Base-by-base conservation (phyloP, 37 sponge, comb jelly and placozoan species). In the Aphrocallistes beatrix region DNA sequence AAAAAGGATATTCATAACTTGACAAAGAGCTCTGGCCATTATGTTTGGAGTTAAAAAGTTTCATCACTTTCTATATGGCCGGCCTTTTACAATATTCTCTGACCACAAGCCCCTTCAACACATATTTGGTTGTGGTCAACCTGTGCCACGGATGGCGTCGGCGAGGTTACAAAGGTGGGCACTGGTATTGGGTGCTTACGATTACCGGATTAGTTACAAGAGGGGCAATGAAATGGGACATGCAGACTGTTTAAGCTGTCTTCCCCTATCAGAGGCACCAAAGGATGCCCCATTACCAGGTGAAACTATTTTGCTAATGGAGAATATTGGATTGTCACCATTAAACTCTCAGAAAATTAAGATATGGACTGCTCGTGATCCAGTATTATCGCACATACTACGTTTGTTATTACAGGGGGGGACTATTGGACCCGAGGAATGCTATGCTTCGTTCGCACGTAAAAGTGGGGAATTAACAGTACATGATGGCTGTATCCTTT, bases 151-250 rank as follows among this genome's bases (percentile, higher is more conserved):
- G 45, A 81, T 86, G 81, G 86, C 86, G 34, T 69, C 86, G 17
- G 86, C 86, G 23, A 81, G 86, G 38, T 38, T 86, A 19, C 86
- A 86, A 86, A 38, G 42, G 28, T 86, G 40, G 81, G 86, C 86
- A 0, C 81, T 86, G 30, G 36, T 34, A 25, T 81, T 86, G 47
- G 39, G 45, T 69, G 86, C 82, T 21, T 86, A 86, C 37, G 23
- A 86, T 42, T 86, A 86, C 42, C 36, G 81, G 34, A 39, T 86
- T 39, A 37, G 39, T 37, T 81, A 86, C 38, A 86, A 86, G 82
- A 37, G 39, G 1, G 86, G 86, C 3, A 10, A 16, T 23, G 42
- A 51, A 21, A 51, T 38, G 19, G 86, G 69, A 17, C 50, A 85
- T 51, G 86, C 86, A 34, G 86, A 85, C 37, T 19, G 38, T 8